These are phyloP conservation scores for Drepana falcataria DNA, from an alignment of 2,888 invertebrate species.

Conservation along the genomic window DNA sequence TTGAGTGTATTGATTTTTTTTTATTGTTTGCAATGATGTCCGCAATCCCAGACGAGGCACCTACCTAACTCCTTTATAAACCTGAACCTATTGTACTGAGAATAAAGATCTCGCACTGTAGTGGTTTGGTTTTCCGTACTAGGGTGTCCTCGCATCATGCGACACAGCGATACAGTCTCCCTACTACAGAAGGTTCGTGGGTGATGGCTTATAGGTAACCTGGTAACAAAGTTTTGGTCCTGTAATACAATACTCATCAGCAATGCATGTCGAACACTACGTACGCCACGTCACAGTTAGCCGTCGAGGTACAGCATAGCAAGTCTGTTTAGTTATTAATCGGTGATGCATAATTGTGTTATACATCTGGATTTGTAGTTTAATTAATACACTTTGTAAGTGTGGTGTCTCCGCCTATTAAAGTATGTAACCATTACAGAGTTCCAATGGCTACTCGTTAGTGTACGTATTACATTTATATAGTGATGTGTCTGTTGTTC, in stretches of 20 bases:
- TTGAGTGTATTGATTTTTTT: no score
- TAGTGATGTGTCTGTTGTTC: conserved; percentile 61
- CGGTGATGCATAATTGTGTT: conserved; percentile 72
- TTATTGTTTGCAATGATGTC: conserved; percentile 3
- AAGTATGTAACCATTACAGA: conserved; percentile 70
- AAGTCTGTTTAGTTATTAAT: conserved; percentile 66
- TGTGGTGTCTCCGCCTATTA: conserved; percentile 78
- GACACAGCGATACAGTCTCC: conserved; percentile 5
- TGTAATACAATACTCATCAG: conserved; percentile 66
- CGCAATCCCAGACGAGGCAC: no score
- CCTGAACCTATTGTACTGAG: background rate
- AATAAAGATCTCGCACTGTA: conserved; percentile 10
- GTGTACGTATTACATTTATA: conserved; percentile 69
- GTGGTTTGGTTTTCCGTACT: conserved; percentile 33
- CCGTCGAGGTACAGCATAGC: conserved; percentile 47
- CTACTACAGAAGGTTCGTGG: conserved; percentile 21
- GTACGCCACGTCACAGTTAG: conserved; percentile 69
- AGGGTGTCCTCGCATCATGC: conserved; percentile 9
- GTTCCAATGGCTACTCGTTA: conserved; percentile 71
- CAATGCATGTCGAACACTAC: conserved; percentile 53
- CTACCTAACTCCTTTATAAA: no score
- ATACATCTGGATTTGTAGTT: conserved; percentile 75
- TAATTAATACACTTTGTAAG: conserved; percentile 75
- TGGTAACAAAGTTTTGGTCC: conserved; percentile 27
- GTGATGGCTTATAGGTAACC: conserved; percentile 26